phyloP scores from a whole-genome alignment of 1,140 invertebrate genomes.

The Achatina immaculata region DNA sequence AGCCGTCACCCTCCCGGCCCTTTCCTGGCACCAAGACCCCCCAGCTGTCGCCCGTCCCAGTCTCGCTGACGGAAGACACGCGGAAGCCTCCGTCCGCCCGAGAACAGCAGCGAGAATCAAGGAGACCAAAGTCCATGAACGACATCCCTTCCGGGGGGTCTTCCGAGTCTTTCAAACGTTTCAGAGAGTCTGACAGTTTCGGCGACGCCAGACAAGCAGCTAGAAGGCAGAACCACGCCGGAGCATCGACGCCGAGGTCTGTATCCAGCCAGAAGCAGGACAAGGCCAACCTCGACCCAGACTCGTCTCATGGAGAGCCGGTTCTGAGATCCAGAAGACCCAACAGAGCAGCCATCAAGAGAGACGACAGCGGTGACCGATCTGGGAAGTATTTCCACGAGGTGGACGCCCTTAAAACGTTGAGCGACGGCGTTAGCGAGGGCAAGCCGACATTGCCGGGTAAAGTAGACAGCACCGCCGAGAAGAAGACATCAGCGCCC shows the following conservation, averaged over 20 bases:
- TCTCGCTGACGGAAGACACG: slow-evolving; percentile 33
- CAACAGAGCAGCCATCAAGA: neutral
- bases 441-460: neutral
- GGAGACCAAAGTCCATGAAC: slow-evolving; percentile 8
- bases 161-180: slow-evolving; percentile 21
- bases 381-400: slow-evolving; percentile 37
- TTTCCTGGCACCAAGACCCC: slow-evolving; percentile 43
- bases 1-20: slow-evolving; percentile 46
- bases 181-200: neutral
- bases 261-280: neutral
- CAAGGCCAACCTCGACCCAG: neutral
- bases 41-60: slow-evolving; percentile 46
- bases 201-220: neutral
- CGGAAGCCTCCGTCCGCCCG: neutral
- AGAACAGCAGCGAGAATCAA: neutral
- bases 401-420: slow-evolving; percentile 30
- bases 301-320: neutral
- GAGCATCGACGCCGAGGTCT: neutral
- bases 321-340: slow-evolving; percentile 6
- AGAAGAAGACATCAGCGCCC: neutral
- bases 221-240: slow-evolving; percentile 9
- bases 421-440: slow-evolving; percentile 15
- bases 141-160: neutral
- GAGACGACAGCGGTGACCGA: slow-evolving; percentile 34
- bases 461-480: neutral